phyloP scores from a whole-genome alignment of 2,797 vertebrate genomes.

The Sylvia borin region DNA sequence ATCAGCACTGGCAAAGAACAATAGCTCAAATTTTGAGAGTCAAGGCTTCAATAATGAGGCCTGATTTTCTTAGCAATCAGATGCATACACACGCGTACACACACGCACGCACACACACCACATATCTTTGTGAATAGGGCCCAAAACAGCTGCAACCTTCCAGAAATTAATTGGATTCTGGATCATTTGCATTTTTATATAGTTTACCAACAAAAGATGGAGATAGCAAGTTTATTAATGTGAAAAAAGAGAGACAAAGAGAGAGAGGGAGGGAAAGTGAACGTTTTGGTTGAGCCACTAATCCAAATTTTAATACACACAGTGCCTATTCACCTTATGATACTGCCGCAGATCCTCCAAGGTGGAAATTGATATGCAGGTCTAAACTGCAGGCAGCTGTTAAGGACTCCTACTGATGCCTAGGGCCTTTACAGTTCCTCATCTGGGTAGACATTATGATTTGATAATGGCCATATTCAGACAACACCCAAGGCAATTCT shows the following conservation, averaged over 20 bases:
- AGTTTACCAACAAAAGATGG: conserved; percentile 75
- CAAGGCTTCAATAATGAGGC: conserved; percentile 52
- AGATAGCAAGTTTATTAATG: conserved; percentile 70
- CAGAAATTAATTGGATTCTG: conserved; percentile 76
- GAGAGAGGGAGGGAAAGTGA: not conserved
- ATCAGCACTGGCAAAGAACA: conserved; percentile 8
- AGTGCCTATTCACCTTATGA: conserved; percentile 34
- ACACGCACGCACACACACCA: conserved; percentile 25
- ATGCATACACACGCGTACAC: conserved; percentile 17
- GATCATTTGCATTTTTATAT: conserved; percentile 78
- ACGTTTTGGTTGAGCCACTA: conserved; percentile 13
- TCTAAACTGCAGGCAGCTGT: conserved; percentile 65
- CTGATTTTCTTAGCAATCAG: conserved; percentile 70
- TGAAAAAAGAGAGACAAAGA: conserved; percentile 43
- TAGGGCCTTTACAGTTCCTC: conserved; percentile 56
- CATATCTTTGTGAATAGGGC: conserved; percentile 60
- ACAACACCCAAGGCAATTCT: conserved; percentile 74
- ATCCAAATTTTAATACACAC: conserved; percentile 25
- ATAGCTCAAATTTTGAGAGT: conserved; percentile 59
- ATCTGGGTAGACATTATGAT: conserved; percentile 67
- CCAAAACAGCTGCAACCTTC: conserved; percentile 74
- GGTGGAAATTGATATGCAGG: conserved; percentile 60
- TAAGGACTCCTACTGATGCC: conserved; percentile 54
- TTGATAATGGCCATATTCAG: conserved; percentile 74
- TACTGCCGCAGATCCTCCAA: conserved; percentile 25